These are phyloP conservation scores for Drosophila nikananu DNA, from an alignment of 1,140 invertebrate genomes.

Conservation along the genomic window DNA sequence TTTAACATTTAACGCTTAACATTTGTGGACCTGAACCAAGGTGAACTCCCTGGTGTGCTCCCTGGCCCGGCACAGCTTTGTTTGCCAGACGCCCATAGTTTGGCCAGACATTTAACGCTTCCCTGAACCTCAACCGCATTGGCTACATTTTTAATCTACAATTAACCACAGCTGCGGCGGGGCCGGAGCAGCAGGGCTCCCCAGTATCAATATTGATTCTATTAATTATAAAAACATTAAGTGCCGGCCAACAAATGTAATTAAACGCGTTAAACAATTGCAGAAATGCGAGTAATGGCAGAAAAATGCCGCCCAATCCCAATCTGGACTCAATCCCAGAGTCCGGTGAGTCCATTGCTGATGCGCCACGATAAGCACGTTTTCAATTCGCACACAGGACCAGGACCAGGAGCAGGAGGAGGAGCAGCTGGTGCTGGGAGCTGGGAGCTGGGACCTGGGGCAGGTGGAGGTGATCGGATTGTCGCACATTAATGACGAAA, in stretches of 20 bases:
- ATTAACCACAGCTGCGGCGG: constrained; percentile 77
- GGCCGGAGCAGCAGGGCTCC: background rate
- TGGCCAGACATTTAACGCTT: constrained; percentile 83
- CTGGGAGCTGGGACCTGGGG: background rate
- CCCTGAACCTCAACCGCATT: constrained; percentile 62
- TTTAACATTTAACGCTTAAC: constrained; percentile 15
- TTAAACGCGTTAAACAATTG: constrained; percentile 84
- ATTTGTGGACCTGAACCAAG: constrained; percentile 11
- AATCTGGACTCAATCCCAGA: constrained; percentile 12
- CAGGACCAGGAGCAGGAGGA: background rate
- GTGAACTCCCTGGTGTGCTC: background rate
- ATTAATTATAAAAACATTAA: constrained; percentile 85
- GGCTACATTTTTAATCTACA: constrained; percentile 85
- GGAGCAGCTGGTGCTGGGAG: background rate
- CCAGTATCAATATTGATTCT: constrained; percentile 84
- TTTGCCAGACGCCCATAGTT: constrained; percentile 48
- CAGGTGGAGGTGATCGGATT: constrained; percentile 61
- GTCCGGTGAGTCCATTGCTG: constrained; percentile 53
- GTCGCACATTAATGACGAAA: constrained; percentile 83
- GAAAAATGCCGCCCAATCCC: constrained; percentile 50
- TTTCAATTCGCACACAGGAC: constrained; percentile 69
- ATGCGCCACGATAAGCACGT: constrained; percentile 79
- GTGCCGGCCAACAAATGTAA: constrained; percentile 81
- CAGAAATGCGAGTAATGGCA: constrained; percentile 53
- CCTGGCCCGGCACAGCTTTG: background rate